phyloP scores from a whole-genome alignment of 2,797 vertebrate genomes.

The Saxicola maurus region DNA sequence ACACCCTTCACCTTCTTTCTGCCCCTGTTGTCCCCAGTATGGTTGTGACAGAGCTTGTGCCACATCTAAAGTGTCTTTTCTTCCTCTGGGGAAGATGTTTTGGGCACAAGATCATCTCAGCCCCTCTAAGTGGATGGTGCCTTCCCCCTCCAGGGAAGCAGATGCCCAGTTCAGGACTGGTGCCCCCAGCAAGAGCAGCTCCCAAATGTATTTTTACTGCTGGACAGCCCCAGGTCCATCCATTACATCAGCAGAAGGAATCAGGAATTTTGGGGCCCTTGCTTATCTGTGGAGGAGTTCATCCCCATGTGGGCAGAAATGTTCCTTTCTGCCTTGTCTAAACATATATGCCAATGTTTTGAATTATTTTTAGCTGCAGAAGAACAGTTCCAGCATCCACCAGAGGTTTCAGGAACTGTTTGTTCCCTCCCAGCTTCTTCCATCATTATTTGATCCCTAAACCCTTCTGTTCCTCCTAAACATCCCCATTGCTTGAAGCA shows the following conservation, averaged over 20 bases:
- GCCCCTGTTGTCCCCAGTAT: fast-evolving
- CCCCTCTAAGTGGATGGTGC: not conserved
- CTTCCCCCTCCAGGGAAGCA: not conserved
- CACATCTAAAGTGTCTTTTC: not conserved
- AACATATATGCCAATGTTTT: not conserved
- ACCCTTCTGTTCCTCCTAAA: not conserved
- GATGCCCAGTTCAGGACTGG: not conserved
- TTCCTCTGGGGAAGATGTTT: not conserved
- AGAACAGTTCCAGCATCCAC: not conserved
- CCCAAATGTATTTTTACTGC: not conserved
- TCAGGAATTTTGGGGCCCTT: not conserved
- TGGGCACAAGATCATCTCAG: not conserved
- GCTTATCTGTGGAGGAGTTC: not conserved
- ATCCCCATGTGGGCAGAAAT: not conserved
- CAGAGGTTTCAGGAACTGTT: not conserved
- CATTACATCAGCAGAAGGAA: not conserved
- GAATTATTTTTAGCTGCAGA: not conserved
- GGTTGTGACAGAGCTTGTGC: not conserved
- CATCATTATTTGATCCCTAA: not conserved
- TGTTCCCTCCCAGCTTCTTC: not conserved
- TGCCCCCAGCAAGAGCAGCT: not conserved
- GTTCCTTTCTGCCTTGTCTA: not conserved
- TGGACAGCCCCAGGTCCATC: not conserved
- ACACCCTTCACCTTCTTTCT: not conserved
- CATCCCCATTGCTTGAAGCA: not conserved